These are phyloP conservation scores for Cosmia pyralina DNA, from an alignment of 2,888 invertebrate genomes.

Conservation along the genomic window DNA sequence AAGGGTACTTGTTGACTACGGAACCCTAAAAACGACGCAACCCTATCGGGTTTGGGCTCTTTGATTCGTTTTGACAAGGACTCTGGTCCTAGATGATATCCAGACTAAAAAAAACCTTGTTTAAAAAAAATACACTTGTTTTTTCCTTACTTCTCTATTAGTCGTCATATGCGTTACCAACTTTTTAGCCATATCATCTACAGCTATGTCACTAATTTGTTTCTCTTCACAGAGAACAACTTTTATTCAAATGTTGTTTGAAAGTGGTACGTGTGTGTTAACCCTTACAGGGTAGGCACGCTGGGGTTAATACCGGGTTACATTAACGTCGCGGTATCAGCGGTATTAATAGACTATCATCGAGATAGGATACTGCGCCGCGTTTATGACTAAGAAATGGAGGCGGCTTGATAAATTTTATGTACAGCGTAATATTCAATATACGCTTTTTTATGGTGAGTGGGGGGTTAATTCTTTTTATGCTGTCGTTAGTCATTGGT, in stretches of 20 bases:
- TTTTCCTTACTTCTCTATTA: not conserved
- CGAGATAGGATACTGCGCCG: slow-evolving; percentile 75
- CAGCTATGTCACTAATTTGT: not conserved
- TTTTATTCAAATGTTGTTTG: not conserved
- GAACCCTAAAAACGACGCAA: no score
- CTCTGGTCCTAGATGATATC: no score
- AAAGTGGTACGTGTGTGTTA: slow-evolving; percentile 27
- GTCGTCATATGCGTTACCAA: not conserved
- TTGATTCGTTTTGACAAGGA: no score
- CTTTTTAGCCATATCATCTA: not conserved
- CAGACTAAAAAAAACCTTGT: no score
- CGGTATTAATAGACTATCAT: slow-evolving; percentile 87
- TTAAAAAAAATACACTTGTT: no score
- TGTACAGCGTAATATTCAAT: slow-evolving; percentile 65
- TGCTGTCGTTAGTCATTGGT: slow-evolving; percentile 54
- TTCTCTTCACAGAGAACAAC: no score
- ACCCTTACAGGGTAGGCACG: slow-evolving; percentile 68
- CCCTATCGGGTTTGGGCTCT: no score
- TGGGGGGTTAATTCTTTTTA: slow-evolving; percentile 64
- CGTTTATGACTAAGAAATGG: slow-evolving; percentile 71
- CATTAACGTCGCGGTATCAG: slow-evolving; percentile 83
- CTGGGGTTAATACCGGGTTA: slow-evolving; percentile 76
- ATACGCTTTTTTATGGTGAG: slow-evolving; percentile 67
- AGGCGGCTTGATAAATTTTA: slow-evolving; percentile 69
- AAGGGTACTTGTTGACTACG: no score